Evolutionary conservation across 2,888 invertebrate species (phyloP).

Genomic region (Eustalomyia histrio): DNA sequence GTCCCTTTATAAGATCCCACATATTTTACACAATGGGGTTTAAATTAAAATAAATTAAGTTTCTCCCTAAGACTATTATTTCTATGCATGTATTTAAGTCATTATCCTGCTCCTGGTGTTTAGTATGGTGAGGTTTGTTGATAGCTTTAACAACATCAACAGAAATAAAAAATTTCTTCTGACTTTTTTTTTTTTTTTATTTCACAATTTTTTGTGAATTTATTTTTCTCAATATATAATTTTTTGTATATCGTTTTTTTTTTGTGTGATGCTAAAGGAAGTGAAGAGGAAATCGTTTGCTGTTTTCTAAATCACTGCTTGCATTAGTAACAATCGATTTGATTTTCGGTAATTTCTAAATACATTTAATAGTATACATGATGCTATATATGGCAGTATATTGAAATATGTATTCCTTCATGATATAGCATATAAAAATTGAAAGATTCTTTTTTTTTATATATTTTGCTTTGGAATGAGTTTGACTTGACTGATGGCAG

Average conservation of each 20-base stretch:
- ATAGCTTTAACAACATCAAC: slow-evolving; percentile 27
- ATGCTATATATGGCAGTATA: not conserved
- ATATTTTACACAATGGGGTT: too few relatives aligned
- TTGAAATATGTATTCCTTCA: not conserved
- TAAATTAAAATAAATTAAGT: too few relatives aligned
- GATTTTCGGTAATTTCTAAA: slow-evolving; percentile 63
- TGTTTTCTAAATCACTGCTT: slow-evolving; percentile 68
- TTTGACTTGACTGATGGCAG: not conserved
- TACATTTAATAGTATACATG: slow-evolving; percentile 53
- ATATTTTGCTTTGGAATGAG: too few relatives aligned
- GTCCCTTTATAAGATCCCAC: too few relatives aligned
- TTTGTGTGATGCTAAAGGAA: slow-evolving; percentile 43
- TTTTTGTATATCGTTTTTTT: slow-evolving; percentile 12
- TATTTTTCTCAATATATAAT: slow-evolving; percentile 14
- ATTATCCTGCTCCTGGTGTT: slow-evolving; percentile 46
- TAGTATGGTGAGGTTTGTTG: slow-evolving; percentile 15
- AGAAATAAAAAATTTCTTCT: slow-evolving; percentile 30
- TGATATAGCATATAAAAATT: too few relatives aligned
- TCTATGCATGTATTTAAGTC: slow-evolving; percentile 39
- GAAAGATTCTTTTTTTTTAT: too few relatives aligned
- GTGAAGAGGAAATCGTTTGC: slow-evolving; percentile 50
- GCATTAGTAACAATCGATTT: slow-evolving; percentile 68
- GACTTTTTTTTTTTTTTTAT: slow-evolving; percentile 29
- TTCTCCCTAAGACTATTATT: too few relatives aligned
- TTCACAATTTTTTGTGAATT: slow-evolving; percentile 7